Base-by-base conservation (phyloP, 2,888 invertebrate species). In the Eristalis tenax region DNA sequence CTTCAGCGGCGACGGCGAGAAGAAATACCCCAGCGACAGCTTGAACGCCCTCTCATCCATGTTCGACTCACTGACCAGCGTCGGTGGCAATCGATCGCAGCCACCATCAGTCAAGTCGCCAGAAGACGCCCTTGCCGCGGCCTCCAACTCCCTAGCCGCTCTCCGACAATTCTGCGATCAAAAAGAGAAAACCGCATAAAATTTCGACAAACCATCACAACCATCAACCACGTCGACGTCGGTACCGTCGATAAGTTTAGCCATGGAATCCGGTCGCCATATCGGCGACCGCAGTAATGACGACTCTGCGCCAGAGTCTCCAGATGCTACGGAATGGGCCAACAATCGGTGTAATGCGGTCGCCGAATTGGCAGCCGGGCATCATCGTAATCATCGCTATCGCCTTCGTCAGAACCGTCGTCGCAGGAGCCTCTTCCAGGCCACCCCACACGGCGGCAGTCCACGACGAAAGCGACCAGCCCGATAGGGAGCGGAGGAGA, bases 161-260 rank as follows among this genome's bases (percentile, higher is more conserved):
- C 94, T 99, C 89, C 99, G 99, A 93, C 98, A 98, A 93, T 95
- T 99, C 78, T 98, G 99, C 94, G 98, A 99, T 93, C 98, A 98
- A 94, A 98, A 98, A 91, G 98, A 98, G 91, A 92, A 92, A 91
- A 92, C 92, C 91, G 92, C 92, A 90, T 92, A 93, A 91, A 89
- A 83, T 89, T 89, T 89, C 90, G 88, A 88, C 43, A 88, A 88
- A 83, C 71, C 83, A 68, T 35, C 56, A 63, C 75, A 87, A 80
- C 73, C 83, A 87, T 80, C 87, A 83, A 83, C 63, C 66, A 83
- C 64, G 73, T 87, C 87, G 87, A 87, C 87, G 76, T 73, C 75
- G 73, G 68, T 73, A 83, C 75, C 83, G 87, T 88, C 88, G 88
- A 88, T 77, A 23, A 88, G 84, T 84, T 88, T 81, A 81, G 88